Conservation (phyloP, 2,888 invertebrate species). For the Lasioglossum leucozonium region DNA sequence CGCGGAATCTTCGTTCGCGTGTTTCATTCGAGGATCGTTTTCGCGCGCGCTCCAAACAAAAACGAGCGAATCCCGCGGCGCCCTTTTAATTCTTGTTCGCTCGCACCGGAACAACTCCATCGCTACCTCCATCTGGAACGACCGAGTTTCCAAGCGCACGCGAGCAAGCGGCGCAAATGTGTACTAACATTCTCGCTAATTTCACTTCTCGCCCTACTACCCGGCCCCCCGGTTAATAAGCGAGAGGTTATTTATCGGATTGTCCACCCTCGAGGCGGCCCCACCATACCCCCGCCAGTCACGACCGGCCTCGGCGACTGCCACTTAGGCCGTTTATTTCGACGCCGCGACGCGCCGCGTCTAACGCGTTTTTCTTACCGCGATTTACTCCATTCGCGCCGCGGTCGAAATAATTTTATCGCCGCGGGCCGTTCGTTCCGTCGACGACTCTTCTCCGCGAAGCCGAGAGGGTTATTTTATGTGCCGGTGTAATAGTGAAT, state of each 20-base stretch:
- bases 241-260: conserved; percentile 83
- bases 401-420: conserved; percentile 74
- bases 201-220: conserved; percentile 75
- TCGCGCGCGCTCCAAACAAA: not conserved
- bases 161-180: conserved; percentile 72
- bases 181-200: conserved; percentile 84
- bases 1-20: not conserved
- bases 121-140: conserved; percentile 28
- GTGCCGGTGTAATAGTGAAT: no score
- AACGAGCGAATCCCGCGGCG: no score
- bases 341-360: conserved; percentile 64
- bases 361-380: conserved; percentile 58
- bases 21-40: not conserved
- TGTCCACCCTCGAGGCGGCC: conserved; percentile 57
- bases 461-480: not conserved
- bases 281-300: conserved; percentile 56
- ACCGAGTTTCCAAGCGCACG: conserved; percentile 22
- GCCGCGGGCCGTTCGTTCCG: conserved; percentile 64
- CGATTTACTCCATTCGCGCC: conserved; percentile 74
- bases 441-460: conserved; percentile 35
- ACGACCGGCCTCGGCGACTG: conserved; percentile 69
- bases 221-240: conserved; percentile 82
- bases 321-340: conserved; percentile 81
- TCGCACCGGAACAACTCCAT: conserved; percentile 9
- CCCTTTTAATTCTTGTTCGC: not conserved